Evolutionary conservation across 2,888 invertebrate genomes (phyloP).

Genomic region (Ormyrus nitidulus): DNA sequence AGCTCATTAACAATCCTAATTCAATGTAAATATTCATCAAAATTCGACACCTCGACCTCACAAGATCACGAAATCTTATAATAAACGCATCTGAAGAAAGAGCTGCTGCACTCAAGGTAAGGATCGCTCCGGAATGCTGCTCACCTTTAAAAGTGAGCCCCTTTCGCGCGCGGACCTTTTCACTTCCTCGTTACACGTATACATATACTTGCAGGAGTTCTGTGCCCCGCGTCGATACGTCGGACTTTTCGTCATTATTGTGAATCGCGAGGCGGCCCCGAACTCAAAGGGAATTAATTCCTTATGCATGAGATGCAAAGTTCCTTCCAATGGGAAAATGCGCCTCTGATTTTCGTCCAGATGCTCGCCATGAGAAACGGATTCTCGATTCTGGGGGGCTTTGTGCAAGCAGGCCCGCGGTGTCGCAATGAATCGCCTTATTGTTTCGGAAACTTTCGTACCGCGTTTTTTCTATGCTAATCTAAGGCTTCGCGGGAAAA

Average conservation of each 20-base stretch:
- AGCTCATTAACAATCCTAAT: too few relatives aligned
- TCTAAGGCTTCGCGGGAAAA: too few relatives aligned
- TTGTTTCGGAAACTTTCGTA: too few relatives aligned
- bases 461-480: too few relatives aligned
- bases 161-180: slow-evolving; percentile 29
- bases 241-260: not conserved
- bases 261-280: not conserved
- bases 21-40: too few relatives aligned
- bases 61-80: too few relatives aligned
- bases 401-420: too few relatives aligned
- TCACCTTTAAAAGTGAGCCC: slow-evolving; percentile 40
- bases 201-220: not conserved
- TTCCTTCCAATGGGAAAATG: slow-evolving; percentile 16
- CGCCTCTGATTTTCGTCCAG: slow-evolving; percentile 6
- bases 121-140: slow-evolving; percentile 34
- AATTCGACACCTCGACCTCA: too few relatives aligned
- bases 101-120: slow-evolving; percentile 31
- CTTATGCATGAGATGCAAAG: slow-evolving; percentile 48
- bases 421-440: too few relatives aligned
- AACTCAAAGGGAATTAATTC: slow-evolving; percentile 35
- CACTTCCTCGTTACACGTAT: slow-evolving; percentile 24
- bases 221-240: not conserved
- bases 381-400: not conserved
- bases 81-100: too few relatives aligned
- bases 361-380: slow-evolving; percentile 3